Base-by-base conservation (phyloP, 2,888 invertebrate genomes). In the Callinectes sapidus region DNA sequence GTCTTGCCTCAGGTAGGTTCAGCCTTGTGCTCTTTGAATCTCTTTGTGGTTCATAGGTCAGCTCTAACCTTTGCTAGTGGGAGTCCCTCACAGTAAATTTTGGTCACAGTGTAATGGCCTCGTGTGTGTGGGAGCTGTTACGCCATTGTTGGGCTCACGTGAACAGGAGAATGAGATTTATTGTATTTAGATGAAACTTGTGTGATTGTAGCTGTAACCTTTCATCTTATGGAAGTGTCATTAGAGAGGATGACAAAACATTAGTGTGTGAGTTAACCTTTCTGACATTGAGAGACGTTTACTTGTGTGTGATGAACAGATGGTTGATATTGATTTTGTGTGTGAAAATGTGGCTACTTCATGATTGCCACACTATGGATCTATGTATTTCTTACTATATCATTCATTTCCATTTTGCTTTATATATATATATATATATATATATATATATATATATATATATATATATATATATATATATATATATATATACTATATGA, bases 1-100 rank as follows among this genome's bases (percentile, higher is more conserved):
- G 94, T 92, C 92, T 93, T 61, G 92, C 92, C 71, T 93, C 94
- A 87, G 92, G 92, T 92, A 71, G 66, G 54, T 35, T 5, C 23
- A 13, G 28, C 35, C 23, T n/a, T 42, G 71, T n/a, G 71, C 13
- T 28, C 28, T 28, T 28, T 13, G n/a, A 28, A 1, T 71, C 28
- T 71, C 28, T 10, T 28, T 71, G 61, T 61, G 23, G 23, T 61
- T 61, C 5, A 55, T 2, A 55, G 14, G 3, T 18, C 16, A 61
- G 6, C 61, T 61, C 3, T 18, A 61, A 61, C 61, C 18, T 61
- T 61, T 61, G 18, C 23, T 23, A 61, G 23, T 61, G 6, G 61
- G 23, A 61, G 23, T 23, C 23, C 61, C 6, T 61, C 6, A 1
- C 3, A 5, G 2, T 61, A 3, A 18, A 2, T 61, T 6, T 61